These are phyloP conservation scores for Rambutsinella grinnellia DNA, from an alignment of 2,888 invertebrate genomes.

Conservation along the genomic window DNA sequence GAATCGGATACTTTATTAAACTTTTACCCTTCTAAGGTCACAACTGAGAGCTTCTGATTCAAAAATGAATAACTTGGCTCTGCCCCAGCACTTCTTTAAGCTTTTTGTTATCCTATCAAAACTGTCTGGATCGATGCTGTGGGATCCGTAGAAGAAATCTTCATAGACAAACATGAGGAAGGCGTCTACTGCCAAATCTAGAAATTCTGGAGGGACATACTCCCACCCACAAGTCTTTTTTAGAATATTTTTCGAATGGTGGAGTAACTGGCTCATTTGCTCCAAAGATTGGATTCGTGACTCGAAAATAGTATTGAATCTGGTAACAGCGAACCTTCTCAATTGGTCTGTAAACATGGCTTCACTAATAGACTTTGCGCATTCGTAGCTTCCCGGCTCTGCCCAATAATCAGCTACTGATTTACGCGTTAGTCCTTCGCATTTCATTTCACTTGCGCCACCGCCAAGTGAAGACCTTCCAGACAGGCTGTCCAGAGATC, in stretches of 20 bases:
- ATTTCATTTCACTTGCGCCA: not conserved
- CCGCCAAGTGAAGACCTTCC: not conserved
- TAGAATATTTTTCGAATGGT: slow-evolving; percentile 38
- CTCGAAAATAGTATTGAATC: slow-evolving; percentile 45
- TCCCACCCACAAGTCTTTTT: slow-evolving; percentile 51
- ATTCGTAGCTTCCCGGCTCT: slow-evolving; percentile 26
- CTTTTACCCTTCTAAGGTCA: slow-evolving; percentile 37
- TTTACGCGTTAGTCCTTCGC: slow-evolving; percentile 40
- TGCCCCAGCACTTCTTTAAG: slow-evolving; percentile 43
- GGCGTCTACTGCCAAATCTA: slow-evolving; percentile 51
- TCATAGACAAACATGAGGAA: slow-evolving; percentile 58
- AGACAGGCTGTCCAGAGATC: no score
- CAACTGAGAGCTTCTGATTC: slow-evolving; percentile 37
- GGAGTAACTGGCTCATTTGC: slow-evolving; percentile 51
- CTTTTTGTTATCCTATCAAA: slow-evolving; percentile 43
- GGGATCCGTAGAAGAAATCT: slow-evolving; percentile 62
- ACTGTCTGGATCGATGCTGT: slow-evolving; percentile 34
- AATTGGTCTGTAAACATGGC: slow-evolving; percentile 58
- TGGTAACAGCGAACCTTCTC: slow-evolving; percentile 43
- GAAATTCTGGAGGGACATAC: slow-evolving; percentile 50
- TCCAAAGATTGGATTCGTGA: slow-evolving; percentile 51
- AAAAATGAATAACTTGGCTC: slow-evolving; percentile 45
- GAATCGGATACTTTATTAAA: not conserved
- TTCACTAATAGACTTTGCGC: slow-evolving; percentile 50
- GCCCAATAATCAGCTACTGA: slow-evolving; percentile 55